Conservation (phyloP, 23 tunicate genomes). For the Corella eumyota region DNA sequence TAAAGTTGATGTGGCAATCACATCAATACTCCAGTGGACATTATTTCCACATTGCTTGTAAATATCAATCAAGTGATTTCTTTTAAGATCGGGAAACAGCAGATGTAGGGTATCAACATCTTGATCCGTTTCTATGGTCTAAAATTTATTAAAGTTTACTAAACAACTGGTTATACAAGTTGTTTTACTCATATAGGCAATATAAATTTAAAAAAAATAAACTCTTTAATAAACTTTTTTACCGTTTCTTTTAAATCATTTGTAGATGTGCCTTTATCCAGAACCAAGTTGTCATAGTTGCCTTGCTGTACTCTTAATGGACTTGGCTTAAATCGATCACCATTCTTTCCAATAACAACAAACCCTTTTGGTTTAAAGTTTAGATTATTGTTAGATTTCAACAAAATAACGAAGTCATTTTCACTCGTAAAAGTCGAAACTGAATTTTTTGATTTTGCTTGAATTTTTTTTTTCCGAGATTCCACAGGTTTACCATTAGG, state of each 20-base stretch:
- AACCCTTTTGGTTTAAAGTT: slow-evolving; percentile 1
- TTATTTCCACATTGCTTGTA: slow-evolving; percentile 19
- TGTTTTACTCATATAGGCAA: too few species aligned
- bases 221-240: neutral
- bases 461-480: too few species aligned
- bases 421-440: neutral
- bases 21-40: slow-evolving; percentile 26
- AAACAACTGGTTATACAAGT: too few species aligned
- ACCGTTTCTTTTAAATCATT: slow-evolving; percentile 1
- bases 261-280: slow-evolving; percentile 34
- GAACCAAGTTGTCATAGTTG: neutral
- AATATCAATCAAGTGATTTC: slow-evolving; percentile 9
- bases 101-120: slow-evolving; percentile 26
- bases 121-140: neutral
- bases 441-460: too few species aligned
- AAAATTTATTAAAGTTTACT: too few species aligned
- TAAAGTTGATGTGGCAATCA: slow-evolving; percentile 30
- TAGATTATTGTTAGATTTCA: neutral
- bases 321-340: too few species aligned
- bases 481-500: too few species aligned
- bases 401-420: neutral
- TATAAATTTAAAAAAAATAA: neutral
- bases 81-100: slow-evolving; percentile 15
- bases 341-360: too few species aligned
- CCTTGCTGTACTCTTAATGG: too few species aligned